Conservation (phyloP, 35 echinoderm and acorn worm species). For the Chiridota heheva region DNA sequence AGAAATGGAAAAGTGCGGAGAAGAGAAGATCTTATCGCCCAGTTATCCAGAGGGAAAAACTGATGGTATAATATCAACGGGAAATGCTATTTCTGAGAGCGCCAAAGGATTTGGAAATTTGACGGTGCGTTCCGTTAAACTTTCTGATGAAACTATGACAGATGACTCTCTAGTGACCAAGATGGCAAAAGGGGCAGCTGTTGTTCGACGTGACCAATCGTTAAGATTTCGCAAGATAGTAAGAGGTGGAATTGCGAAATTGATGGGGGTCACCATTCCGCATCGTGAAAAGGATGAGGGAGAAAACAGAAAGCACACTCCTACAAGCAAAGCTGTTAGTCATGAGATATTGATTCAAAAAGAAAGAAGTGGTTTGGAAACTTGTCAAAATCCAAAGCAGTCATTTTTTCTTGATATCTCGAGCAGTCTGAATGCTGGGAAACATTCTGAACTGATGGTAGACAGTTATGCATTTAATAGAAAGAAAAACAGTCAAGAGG, state of each 20-base stretch:
- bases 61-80: not conserved
- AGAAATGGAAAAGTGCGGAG: too few relatives aligned
- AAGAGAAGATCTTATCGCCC: not conserved
- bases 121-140: slow-evolving; percentile 14
- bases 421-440: not conserved
- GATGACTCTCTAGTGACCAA: slow-evolving; percentile 48
- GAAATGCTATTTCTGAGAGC: not conserved
- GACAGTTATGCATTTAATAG: not conserved
- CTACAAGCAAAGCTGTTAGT: not conserved
- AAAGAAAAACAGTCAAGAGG: not conserved
- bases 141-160: slow-evolving; percentile 34
- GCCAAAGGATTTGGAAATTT: slow-evolving; percentile 5
- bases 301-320: not conserved
- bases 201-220: slow-evolving; percentile 46
- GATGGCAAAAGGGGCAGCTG: slow-evolving; percentile 68
- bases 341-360: not conserved
- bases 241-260: slow-evolving; percentile 35
- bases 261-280: slow-evolving; percentile 60
- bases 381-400: not conserved
- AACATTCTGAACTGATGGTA: not conserved
- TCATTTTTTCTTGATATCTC: slow-evolving; percentile 2
- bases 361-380: not conserved
- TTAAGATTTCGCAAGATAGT: slow-evolving; percentile 46
- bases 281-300: not conserved
- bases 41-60: not conserved